Percentiles rank a stretch among this genome's conserved stretches.
Conservation (phyloP, 2,113 vertebrate species). For the Macroglossus sobrinus region DNA sequence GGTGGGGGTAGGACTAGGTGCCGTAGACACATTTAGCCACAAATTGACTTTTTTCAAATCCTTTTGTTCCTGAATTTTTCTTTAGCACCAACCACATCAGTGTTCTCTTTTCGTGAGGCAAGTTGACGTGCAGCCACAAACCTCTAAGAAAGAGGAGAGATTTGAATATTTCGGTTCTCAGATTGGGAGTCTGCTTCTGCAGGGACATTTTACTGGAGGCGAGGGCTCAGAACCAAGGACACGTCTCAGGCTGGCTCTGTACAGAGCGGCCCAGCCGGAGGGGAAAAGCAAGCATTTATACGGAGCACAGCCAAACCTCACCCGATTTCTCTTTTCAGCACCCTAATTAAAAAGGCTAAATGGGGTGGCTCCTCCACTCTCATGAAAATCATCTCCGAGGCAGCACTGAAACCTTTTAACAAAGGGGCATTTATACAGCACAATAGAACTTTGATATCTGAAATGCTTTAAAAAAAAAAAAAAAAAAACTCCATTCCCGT, state of each 20-base stretch:
- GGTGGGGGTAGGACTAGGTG: not conserved
- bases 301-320: not conserved
- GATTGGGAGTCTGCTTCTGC: not conserved
- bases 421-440: slow-evolving; percentile 31
- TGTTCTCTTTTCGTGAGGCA: not conserved
- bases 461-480: slow-evolving; percentile 33
- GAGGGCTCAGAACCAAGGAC: not conserved
- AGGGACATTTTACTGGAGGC: not conserved
- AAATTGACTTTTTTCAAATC: not conserved
- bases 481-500: not conserved
- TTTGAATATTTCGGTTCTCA: not conserved
- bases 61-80: not conserved
- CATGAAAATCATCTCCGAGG: slow-evolving; percentile 30
- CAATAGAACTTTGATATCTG: slow-evolving; percentile 36
- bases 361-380: not conserved
- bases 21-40: not conserved
- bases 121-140: not conserved
- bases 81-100: not conserved
- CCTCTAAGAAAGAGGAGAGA: not conserved
- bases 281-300: not conserved
- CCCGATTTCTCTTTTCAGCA: slow-evolving; percentile 25
- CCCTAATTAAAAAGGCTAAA: slow-evolving; percentile 12
- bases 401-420: slow-evolving; percentile 51
- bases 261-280: not conserved
- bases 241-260: not conserved